Percentiles rank a stretch among this genome's conserved stretches.
Conservation (phyloP, 2,888 invertebrate genomes). For the Temnothorax ravouxi region DNA sequence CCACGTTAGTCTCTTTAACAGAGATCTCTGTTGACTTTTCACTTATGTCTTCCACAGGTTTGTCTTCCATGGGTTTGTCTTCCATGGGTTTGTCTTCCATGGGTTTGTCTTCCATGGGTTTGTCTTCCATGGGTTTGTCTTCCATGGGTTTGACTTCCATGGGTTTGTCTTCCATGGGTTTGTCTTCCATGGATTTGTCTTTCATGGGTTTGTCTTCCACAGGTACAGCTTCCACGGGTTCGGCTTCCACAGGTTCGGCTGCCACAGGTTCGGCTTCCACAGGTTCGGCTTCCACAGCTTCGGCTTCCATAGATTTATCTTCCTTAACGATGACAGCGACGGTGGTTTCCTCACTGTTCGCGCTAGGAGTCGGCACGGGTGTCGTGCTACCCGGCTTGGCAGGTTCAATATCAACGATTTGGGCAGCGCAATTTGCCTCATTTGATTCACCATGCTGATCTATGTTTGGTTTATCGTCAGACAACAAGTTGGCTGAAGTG, state of each 20-base stretch:
- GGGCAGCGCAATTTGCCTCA: slow-evolving; percentile 75
- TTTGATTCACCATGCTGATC: slow-evolving; percentile 82
- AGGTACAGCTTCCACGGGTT: slow-evolving; percentile 55
- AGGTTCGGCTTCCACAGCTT: slow-evolving; percentile 62
- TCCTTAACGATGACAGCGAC: slow-evolving; percentile 49
- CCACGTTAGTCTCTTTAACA: slow-evolving; percentile 56
- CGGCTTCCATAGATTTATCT: slow-evolving; percentile 62
- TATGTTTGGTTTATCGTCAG: slow-evolving; percentile 86
- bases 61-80: slow-evolving; percentile 66
- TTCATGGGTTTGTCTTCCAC: slow-evolving; percentile 60
- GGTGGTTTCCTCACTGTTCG: slow-evolving; percentile 67
- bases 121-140: slow-evolving; percentile 62
- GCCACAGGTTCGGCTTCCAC: slow-evolving; percentile 64
- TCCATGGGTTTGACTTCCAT: slow-evolving; percentile 64
- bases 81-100: slow-evolving; percentile 66
- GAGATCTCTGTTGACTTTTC: slow-evolving; percentile 60
- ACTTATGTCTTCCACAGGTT: slow-evolving; percentile 59
- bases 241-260: slow-evolving; percentile 65
- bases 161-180: slow-evolving; percentile 60
- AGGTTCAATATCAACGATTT: slow-evolving; percentile 74
- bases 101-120: slow-evolving; percentile 9
- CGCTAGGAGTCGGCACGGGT: slow-evolving; percentile 63
- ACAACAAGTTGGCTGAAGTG: slow-evolving; percentile 86
- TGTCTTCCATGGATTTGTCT: slow-evolving; percentile 68
- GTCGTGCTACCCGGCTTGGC: slow-evolving; percentile 63